Evolutionary conservation across 2,888 invertebrate genomes (phyloP), one percentile per base, ranked within the genome.

Genomic region (Amphimallon solstitiale): DNA sequence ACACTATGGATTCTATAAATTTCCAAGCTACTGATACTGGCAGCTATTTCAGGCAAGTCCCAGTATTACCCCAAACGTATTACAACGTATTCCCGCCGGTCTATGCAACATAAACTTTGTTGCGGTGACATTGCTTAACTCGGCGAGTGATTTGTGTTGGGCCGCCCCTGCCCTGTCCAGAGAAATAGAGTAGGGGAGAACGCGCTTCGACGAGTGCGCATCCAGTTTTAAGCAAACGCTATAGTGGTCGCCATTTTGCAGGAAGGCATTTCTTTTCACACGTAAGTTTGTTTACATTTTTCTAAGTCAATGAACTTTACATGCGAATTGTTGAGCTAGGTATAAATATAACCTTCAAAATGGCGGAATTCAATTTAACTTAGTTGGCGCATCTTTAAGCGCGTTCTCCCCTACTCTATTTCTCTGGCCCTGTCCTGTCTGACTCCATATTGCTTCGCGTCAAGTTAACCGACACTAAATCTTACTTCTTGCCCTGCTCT

Each of bases 101-200:
- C 60, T 63, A 65, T 65, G 49, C 68, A 61, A 45, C 68, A 61
- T 66, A 52, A 68, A 71, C 74, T 72, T 74, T 75, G 75, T 76
- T 78, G 79, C 76, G 78, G 78, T 78, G 79, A 78, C 79, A 78
- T 78, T 77, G 76, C 77, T 77, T 75, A 75, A 75, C 74, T 75
- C 75, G 73, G 74, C 70, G 76, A 77, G 76, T 79, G 79, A 79
- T 79, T 80, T 80, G 78, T 79, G 78, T 77, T 73, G 74, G 74
- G 74, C 76, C 77, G 77, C 77, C 77, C 72, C 75, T 76, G 76
- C 76, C 72, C 76, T 77, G n/a, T n/a, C n/a, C n/a, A n/a, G n/a
- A n/a, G n/a, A n/a, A n/a, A n/a, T n/a, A n/a, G n/a, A n/a, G n/a
- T n/a, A n/a, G n/a, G n/a, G n/a, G n/a, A n/a, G n/a, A n/a, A n/a